phyloP scores from a whole-genome alignment of 2,113 vertebrate genomes.

The Cnemophilus loriae region DNA sequence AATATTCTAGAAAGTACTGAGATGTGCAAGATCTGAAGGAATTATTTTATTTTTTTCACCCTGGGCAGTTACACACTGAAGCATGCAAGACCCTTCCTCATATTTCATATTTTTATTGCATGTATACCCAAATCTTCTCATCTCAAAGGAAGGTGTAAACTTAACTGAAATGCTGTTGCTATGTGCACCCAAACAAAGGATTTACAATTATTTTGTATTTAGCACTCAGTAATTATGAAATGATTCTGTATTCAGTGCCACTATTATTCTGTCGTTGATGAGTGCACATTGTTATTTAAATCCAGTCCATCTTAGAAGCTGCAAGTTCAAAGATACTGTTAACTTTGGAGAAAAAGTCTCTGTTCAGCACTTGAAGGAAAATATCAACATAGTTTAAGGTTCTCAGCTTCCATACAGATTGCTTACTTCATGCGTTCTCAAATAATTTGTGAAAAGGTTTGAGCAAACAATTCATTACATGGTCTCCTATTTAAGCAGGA shows the following conservation, averaged over 20 bases:
- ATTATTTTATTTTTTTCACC: fast-evolving
- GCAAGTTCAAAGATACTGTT: background rate
- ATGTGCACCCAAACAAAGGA: background rate
- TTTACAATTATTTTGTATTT: background rate
- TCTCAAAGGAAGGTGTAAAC: background rate
- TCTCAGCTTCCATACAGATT: background rate
- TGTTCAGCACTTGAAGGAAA: background rate
- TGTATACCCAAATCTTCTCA: background rate
- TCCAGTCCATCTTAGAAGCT: background rate
- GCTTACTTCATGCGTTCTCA: background rate
- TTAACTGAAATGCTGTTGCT: background rate
- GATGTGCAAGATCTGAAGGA: background rate
- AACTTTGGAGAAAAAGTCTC: background rate
- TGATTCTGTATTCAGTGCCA: background rate
- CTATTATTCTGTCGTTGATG: background rate
- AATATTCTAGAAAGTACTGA: background rate
- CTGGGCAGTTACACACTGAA: background rate
- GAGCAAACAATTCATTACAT: background rate
- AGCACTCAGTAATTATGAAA: background rate
- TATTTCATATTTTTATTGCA: background rate
- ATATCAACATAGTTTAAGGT: background rate
- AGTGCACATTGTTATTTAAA: background rate
- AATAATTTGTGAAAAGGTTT: background rate
- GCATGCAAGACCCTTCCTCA: background rate
- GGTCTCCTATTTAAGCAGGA: background rate